Base-by-base conservation (phyloP, 2,888 invertebrate species). In the Nomada fucata region DNA sequence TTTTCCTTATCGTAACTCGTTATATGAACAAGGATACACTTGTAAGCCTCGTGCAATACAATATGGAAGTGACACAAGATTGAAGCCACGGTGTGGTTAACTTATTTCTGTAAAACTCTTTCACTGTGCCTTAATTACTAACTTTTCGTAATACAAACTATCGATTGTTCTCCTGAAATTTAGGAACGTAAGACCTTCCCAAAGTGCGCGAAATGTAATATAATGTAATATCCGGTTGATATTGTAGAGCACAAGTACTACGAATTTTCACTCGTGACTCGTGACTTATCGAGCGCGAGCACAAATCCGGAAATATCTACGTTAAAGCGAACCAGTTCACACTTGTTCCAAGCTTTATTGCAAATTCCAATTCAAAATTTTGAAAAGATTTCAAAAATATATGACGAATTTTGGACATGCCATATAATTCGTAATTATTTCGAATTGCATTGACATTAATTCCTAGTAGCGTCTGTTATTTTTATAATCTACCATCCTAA, bases 1-100 rank as follows among this genome's bases (percentile, higher is more conserved):
- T 7, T 63, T 67, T 52, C 47, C 52, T n/a, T 47, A 47, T 29
- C 42, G 10, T 42, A 53, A 63, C 63, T 42, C 20, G 1, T 23
- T 11, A 18, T 15, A 20, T 13, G 18, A 23, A 52, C 29, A 42
- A 52, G 29, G 23, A 15, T 9, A 55, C 18, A 13, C 15, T 23
- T 47, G 26, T 26, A 26, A 26, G 15, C 42, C 26, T 36, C 18
- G 26, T 23, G 5, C 18, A 11, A 50, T 69, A 18, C 36, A 15
- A 11, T 60, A 29, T 2, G 26, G 44, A 50, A 47, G 7, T 2
- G 11, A 59, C 42, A 15, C 5, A 5, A 36, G 63, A 61, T 72
- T 7, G 10, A 29, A 47, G 5, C 10, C n/a, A 20, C 60, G 65
- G 65, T 81, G 64, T 80, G 81, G 53, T 81, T 80, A 81, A 63